phyloP scores from a whole-genome alignment of 2,888 invertebrate genomes.

The Linnaemya tessellans region DNA sequence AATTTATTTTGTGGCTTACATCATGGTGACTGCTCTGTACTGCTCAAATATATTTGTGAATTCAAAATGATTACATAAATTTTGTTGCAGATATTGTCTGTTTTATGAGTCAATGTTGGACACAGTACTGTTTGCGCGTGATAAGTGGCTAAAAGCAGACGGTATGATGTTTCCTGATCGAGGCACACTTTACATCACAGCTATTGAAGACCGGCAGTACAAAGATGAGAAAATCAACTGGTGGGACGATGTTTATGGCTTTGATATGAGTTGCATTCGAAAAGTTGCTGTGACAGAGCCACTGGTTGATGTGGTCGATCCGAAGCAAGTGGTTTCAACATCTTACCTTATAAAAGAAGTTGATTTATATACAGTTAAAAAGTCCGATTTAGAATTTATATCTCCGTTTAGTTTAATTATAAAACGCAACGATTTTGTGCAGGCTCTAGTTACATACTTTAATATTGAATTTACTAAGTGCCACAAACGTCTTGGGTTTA shows the following conservation, averaged over 20 bases:
- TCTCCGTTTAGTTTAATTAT: conserved; percentile 93
- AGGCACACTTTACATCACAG: conserved; percentile 96
- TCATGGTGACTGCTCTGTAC: no score
- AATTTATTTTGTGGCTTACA: no score
- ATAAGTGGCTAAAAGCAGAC: conserved; percentile 97
- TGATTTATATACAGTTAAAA: conserved; percentile 98
- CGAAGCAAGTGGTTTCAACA: conserved; percentile 98
- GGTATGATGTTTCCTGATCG: conserved; percentile 97
- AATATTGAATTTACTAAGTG: conserved; percentile 99
- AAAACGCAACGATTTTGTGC: conserved; percentile 97
- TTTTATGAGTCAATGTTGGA: conserved; percentile 99
- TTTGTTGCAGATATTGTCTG: conserved; percentile 86
- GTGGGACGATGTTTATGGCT: conserved; percentile 99
- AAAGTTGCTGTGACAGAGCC: conserved; percentile 99
- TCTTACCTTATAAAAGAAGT: conserved; percentile 98
- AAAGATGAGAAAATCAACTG: conserved; percentile 99
- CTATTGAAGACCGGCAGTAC: conserved; percentile 98
- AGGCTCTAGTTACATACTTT: conserved; percentile 99
- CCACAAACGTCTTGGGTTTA: conserved; percentile 98
- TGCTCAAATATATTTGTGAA: neutral
- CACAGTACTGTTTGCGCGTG: conserved; percentile 98
- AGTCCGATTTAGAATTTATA: conserved; percentile 95
- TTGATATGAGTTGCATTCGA: conserved; percentile 99
- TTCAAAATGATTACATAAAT: neutral
- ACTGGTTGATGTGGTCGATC: conserved; percentile 98